Conservation (phyloP, 2,113 vertebrate genomes). For the Neodon shergylaensis region DNA sequence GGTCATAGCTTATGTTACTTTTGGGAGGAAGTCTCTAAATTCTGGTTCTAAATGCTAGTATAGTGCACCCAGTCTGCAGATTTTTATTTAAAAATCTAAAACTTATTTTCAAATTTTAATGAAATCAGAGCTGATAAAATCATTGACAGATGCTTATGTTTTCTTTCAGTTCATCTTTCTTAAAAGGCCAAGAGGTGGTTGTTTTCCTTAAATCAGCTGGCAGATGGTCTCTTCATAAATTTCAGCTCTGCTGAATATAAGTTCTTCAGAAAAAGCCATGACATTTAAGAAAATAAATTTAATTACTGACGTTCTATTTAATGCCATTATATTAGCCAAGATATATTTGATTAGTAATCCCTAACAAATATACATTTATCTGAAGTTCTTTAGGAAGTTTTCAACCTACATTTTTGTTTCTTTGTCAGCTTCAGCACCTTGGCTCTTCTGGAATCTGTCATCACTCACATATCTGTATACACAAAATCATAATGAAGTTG, state of each 20-base stretch:
- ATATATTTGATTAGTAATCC: neutral
- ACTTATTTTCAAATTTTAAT: constrained; percentile 38
- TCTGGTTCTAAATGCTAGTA: neutral
- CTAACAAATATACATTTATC: neutral
- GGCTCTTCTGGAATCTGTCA: neutral
- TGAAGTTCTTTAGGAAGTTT: neutral
- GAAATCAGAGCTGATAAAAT: constrained; percentile 5
- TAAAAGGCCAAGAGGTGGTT: neutral
- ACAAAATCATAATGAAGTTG: neutral
- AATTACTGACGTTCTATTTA: neutral
- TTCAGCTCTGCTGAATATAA: neutral
- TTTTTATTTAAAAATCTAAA: neutral
- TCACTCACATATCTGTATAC: neutral
- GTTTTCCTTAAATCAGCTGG: neutral
- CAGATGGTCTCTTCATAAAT: neutral
- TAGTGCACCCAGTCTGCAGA: neutral
- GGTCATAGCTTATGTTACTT: neutral
- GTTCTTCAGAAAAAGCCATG: neutral
- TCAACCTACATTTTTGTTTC: neutral
- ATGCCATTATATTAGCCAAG: neutral
- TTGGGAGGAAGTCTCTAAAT: constrained; percentile 5
- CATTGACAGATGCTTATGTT: neutral
- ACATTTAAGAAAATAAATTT: neutral
- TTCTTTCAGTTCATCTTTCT: neutral
- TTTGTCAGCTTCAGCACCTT: neutral